Conservation (phyloP, 2,113 vertebrate species). For the Sinocyclocheilus rhinocerous region DNA sequence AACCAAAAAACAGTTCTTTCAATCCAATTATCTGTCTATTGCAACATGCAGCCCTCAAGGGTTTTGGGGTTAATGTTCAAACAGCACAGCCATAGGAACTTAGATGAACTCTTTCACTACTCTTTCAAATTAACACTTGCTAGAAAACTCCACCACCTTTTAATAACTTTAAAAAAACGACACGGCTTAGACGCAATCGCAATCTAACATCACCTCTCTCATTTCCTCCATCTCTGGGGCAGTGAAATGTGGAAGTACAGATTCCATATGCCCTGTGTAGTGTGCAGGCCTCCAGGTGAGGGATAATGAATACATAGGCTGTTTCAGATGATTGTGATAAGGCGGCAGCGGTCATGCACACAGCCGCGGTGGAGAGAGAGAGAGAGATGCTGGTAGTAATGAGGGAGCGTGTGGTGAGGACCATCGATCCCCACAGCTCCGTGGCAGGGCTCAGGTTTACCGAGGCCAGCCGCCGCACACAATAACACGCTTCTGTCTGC, state of each 20-base stretch:
- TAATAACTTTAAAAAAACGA: background rate
- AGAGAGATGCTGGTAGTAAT: slow-evolving; percentile 49
- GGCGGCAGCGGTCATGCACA: background rate
- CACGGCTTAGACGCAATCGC: background rate
- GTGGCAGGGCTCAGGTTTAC: slow-evolving; percentile 46
- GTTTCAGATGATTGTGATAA: slow-evolving; percentile 51
- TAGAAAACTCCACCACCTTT: slow-evolving; percentile 17
- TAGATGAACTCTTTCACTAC: background rate
- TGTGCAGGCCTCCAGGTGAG: slow-evolving; percentile 42
- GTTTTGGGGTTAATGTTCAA: background rate
- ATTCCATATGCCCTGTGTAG: background rate
- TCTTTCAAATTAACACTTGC: background rate
- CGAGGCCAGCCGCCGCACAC: slow-evolving; percentile 40
- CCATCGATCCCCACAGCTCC: slow-evolving; percentile 51
- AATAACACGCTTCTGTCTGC: slow-evolving; percentile 52
- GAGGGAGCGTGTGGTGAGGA: slow-evolving; percentile 46
- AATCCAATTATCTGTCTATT: background rate
- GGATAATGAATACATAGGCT: slow-evolving; percentile 51
- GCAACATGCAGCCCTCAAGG: background rate
- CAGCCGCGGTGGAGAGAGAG: background rate
- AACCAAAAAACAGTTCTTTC: background rate
- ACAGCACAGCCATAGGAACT: background rate
- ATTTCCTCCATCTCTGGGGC: slow-evolving; percentile 25
- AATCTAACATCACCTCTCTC: slow-evolving; percentile 20
- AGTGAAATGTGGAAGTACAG: slow-evolving; percentile 28